phyloP scores from a whole-genome alignment of 1,140 invertebrate species.

The Probaryconus sp. region DNA sequence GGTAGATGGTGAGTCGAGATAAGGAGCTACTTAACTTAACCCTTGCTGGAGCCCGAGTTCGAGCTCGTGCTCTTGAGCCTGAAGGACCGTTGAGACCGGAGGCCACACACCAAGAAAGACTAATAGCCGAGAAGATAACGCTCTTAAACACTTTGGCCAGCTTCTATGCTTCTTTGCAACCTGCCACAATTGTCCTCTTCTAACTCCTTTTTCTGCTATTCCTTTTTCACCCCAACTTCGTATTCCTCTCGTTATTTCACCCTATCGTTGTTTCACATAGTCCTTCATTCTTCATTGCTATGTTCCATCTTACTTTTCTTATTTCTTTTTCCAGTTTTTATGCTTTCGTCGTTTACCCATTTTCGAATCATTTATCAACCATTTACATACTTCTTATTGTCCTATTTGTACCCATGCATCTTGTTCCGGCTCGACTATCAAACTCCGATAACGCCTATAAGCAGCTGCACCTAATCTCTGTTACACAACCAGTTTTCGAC shows the following conservation, averaged over 20 bases:
- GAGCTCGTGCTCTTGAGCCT: conserved; percentile 68
- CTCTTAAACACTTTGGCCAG: conserved; percentile 77
- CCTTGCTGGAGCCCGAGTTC: conserved; percentile 73
- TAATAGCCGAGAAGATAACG: conserved; percentile 77
- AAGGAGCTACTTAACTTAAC: conserved; percentile 76
- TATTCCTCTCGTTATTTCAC: conserved; percentile 48
- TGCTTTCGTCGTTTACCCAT: conserved; percentile 5
- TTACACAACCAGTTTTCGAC: conserved; percentile 38
- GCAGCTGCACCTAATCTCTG: conserved; percentile 12
- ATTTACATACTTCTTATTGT: conserved; percentile 1
- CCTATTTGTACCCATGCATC: conserved; percentile 6
- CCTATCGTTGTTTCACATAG: conserved; percentile 45
- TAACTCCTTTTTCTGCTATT: conserved; percentile 22
- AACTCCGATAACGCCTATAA: too few relatives aligned
- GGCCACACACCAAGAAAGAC: conserved; percentile 77
- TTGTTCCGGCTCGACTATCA: conserved; percentile 2
- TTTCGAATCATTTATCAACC: conserved; percentile 21
- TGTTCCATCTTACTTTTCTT: conserved; percentile 8
- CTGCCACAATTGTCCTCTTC: conserved; percentile 54
- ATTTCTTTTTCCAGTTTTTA: conserved; percentile 12
- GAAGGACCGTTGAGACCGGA: conserved; percentile 71
- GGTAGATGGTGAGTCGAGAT: conserved; percentile 72
- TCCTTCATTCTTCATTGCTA: conserved; percentile 29
- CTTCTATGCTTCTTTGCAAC: conserved; percentile 74
- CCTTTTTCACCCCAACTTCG: conserved; percentile 32